A percentile compares a stretch with the other conserved stretches of the same genome.
Conservation (phyloP, 2,888 invertebrate genomes). For the Conus canariensis region DNA sequence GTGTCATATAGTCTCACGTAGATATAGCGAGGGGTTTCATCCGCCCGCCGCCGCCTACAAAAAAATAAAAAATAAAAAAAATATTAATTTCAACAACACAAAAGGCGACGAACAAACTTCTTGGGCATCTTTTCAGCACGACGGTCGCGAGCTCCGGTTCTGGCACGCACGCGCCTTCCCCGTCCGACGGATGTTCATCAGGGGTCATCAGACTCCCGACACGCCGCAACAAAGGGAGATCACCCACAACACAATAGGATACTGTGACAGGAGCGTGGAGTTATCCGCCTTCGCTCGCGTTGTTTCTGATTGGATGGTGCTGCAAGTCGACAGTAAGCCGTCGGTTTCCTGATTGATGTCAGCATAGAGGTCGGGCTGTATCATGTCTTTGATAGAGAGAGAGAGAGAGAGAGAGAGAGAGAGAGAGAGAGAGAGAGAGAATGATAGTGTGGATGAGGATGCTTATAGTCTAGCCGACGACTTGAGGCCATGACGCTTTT, state of each 20-base stretch:
- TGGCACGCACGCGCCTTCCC: background rate
- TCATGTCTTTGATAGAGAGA: background rate
- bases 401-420: background rate
- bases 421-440: background rate
- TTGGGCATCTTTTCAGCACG: background rate
- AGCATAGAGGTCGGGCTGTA: background rate
- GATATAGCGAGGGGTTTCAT: background rate
- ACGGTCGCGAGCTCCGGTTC: background rate
- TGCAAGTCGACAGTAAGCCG: slow-evolving; percentile 19
- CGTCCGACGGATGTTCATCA: slow-evolving; percentile 17
- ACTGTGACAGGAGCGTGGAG: slow-evolving; percentile 25
- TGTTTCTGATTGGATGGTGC: slow-evolving; percentile 16
- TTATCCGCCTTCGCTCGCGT: slow-evolving; percentile 28
- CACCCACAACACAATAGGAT: slow-evolving; percentile 33
- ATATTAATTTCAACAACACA: slow-evolving; percentile 27
- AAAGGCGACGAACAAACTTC: background rate
- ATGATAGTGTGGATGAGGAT: background rate
- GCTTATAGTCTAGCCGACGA: background rate
- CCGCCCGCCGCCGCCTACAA: background rate
- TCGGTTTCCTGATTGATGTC: background rate
- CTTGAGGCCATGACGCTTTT: too few relatives aligned
- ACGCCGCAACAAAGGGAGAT: slow-evolving; percentile 23
- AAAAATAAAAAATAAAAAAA: background rate
- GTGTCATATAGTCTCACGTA: background rate
- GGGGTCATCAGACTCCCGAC: background rate